Conservation (phyloP, 2,113 vertebrate species). For the Callorhinus ursinus region DNA sequence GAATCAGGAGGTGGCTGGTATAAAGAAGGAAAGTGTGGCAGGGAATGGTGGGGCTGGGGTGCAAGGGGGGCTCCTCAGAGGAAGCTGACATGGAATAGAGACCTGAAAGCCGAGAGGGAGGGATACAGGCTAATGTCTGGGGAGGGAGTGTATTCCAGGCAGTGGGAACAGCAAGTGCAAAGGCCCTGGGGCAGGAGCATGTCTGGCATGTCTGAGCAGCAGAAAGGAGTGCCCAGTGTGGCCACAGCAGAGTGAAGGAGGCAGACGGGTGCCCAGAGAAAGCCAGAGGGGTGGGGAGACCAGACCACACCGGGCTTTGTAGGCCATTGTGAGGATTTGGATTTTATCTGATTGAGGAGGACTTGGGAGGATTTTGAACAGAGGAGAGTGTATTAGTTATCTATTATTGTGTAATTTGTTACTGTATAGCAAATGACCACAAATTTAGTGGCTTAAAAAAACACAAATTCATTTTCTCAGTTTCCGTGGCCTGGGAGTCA, state of each 20-base stretch:
- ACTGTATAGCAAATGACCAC: not conserved
- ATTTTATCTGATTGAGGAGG: not conserved
- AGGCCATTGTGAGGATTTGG: not conserved
- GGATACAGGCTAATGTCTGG: not conserved
- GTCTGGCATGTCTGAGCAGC: not conserved
- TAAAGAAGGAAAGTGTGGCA: not conserved
- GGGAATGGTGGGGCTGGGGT: not conserved
- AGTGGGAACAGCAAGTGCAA: not conserved
- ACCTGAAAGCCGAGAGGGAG: not conserved
- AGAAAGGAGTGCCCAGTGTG: not conserved
- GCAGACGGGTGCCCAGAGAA: not conserved
- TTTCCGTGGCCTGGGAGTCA: not conserved
- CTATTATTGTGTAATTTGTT: not conserved
- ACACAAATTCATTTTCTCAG: too few species aligned
- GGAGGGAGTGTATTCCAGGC: not conserved
- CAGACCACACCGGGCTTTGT: rapidly evolving
- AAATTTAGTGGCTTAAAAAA: not conserved
- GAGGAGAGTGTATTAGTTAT: not conserved
- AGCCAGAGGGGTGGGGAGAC: not conserved
- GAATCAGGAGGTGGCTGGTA: not conserved
- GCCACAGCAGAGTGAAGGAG: not conserved
- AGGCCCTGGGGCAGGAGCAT: not conserved
- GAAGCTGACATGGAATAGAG: not conserved
- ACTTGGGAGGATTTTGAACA: not conserved
- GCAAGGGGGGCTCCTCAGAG: not conserved